Conservation (phyloP, 2,888 invertebrate species). For the Tenthredo amoena region DNA sequence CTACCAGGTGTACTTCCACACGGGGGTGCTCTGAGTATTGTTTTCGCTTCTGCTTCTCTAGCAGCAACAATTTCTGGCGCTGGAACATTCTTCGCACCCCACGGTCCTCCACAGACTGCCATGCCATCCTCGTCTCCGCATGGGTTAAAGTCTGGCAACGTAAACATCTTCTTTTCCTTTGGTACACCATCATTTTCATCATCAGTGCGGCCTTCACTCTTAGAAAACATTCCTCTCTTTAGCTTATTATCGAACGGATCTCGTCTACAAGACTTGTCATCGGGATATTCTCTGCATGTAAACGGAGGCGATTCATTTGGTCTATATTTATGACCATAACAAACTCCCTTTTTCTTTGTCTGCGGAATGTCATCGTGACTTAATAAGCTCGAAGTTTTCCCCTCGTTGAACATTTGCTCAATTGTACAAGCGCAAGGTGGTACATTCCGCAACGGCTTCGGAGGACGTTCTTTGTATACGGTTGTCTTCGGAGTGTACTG, state of each 20-base stretch:
- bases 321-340: constrained; percentile 68
- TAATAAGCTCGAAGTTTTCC: constrained; percentile 19
- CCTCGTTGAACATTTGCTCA: constrained; percentile 62
- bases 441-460: constrained; percentile 63
- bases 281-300: constrained; percentile 64
- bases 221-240: constrained; percentile 50
- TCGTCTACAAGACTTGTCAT: constrained; percentile 57
- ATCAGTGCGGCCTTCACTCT: constrained; percentile 26
- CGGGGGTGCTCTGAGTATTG: constrained; percentile 62
- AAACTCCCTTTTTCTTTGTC: constrained; percentile 61
- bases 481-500: constrained; percentile 61
- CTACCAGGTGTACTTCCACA: constrained; percentile 65
- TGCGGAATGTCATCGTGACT: constrained; percentile 66
- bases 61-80: constrained; percentile 62
- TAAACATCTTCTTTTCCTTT: constrained; percentile 62
- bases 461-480: constrained; percentile 53
- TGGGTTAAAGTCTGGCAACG: constrained; percentile 63
- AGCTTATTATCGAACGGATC: constrained; percentile 63
- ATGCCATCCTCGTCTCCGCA: constrained; percentile 67
- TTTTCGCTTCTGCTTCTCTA: constrained; percentile 60
- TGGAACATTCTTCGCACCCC: constrained; percentile 63
- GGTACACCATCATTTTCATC: constrained; percentile 29
- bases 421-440: constrained; percentile 69
- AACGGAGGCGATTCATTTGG: constrained; percentile 60
- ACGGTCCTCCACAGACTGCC: constrained; percentile 65